Base-by-base conservation (phyloP, 2,797 vertebrate genomes). In the Hoplostethus mediterraneus region DNA sequence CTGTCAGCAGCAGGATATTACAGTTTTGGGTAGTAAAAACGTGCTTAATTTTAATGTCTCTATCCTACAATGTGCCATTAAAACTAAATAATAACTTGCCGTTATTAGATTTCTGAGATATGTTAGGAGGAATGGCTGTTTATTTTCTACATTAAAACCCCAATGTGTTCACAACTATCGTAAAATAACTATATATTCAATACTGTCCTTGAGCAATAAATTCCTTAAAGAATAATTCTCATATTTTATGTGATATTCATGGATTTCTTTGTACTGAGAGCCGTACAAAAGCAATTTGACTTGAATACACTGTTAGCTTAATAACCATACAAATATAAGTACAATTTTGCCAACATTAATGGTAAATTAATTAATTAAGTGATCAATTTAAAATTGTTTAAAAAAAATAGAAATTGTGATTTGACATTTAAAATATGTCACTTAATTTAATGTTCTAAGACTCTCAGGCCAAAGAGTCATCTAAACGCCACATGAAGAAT, bases 1-100 rank as follows among this genome's bases (percentile, higher is more conserved):
- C 62, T 62, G 73, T 73, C 53, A 67, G 57, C 33, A 73, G 76
- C 60, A 83, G 75, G 71, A 81, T 77, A 69, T 87, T 78, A 76
- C 60, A 81, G 52, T 68, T 63, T 57, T 38, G 48, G 63, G 58
- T 25, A 28, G 61, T 68, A 71, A 79, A 79, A 75, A 63, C 11
- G 28, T 0, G 47, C 64, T 49, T 60, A 17, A 59, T 70, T 63
- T 75, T 64, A 51, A 78, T 63, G 61, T 36, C 63, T 54, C 48
- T 53, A 44, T 69, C 11, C 60, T 55, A 59, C 49, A 49, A 67
- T 2, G 1, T 66, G 28, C 53, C 21, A 61, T 72, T 76, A 73
- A 80, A 71, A 56, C 12, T 0, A 44, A 68, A 78, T 68, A 71
- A 58, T 57, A 58, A 49, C 25, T 47, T 51, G 40, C 6, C 42